These are phyloP conservation scores for Eilema sororculum DNA, from an alignment of 2,888 invertebrate genomes.

Conservation along the genomic window DNA sequence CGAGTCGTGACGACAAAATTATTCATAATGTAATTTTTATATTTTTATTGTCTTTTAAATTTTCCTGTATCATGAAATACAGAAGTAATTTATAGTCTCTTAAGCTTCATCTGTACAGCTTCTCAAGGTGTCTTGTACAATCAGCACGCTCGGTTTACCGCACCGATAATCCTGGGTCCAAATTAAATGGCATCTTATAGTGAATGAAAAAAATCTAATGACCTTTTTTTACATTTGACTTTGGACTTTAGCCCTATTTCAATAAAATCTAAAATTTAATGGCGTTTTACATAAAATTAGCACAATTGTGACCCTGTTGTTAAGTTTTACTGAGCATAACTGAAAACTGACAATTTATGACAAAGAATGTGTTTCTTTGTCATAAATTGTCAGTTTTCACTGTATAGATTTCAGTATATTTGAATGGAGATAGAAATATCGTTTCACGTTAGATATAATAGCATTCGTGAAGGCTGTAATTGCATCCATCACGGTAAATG, in stretches of 20 bases:
- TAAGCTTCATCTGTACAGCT: background rate
- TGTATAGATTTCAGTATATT: too few relatives aligned
- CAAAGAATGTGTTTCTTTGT: too few relatives aligned
- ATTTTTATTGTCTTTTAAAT: background rate
- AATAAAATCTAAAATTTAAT: too few relatives aligned
- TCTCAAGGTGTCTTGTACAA: background rate
- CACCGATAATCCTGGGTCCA: background rate
- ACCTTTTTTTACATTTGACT: too few relatives aligned
- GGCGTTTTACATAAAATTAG: too few relatives aligned
- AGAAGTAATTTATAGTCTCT: background rate
- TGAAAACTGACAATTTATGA: too few relatives aligned
- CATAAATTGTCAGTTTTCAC: background rate
- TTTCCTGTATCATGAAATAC: background rate
- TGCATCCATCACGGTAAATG: background rate
- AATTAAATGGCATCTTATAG: too few relatives aligned
- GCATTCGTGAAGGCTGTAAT: background rate
- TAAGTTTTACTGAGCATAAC: background rate
- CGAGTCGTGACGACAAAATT: background rate
- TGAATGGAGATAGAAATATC: background rate
- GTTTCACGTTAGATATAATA: background rate
- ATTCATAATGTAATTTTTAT: background rate
- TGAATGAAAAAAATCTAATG: too few relatives aligned
- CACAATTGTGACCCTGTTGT: background rate
- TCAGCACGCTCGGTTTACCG: background rate
- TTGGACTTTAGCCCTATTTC: too few relatives aligned